Evolutionary conservation across 2,797 vertebrate genomes (phyloP).

Genomic region (Glossophaga mutica): DNA sequence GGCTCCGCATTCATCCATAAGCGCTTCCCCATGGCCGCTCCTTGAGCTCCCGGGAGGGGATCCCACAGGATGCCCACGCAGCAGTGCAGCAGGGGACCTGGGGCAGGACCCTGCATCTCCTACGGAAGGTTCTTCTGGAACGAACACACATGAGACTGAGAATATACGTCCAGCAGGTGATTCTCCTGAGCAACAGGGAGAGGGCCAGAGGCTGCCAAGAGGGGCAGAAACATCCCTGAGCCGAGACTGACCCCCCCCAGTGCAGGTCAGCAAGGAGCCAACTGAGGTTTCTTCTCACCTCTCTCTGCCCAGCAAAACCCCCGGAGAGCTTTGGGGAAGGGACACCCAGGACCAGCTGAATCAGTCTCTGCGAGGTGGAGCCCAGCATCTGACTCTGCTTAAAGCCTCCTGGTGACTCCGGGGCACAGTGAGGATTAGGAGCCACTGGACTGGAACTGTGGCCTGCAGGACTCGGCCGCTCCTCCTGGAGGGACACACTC

Average conservation of each 20-base stretch:
- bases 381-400: background rate
- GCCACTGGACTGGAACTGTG: fast-evolving
- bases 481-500: background rate
- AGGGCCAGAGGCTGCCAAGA: background rate
- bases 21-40: background rate
- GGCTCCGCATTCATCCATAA: background rate
- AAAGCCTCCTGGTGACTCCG: background rate
- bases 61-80: background rate
- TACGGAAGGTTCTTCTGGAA: background rate
- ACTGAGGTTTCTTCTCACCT: background rate
- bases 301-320: background rate
- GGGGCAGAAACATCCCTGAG: background rate
- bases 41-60: background rate
- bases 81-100: background rate
- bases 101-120: background rate
- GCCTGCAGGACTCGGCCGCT: fast-evolving
- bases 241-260: fast-evolving
- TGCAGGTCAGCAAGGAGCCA: no score
- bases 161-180: background rate
- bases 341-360: fast-evolving
- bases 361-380: background rate
- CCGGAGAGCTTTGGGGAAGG: background rate
- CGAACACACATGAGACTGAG: background rate
- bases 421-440: background rate
- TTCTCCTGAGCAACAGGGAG: no score